Evolutionary conservation across 2,113 vertebrate species (phyloP).

Genomic region (Oceanodroma tethys): DNA sequence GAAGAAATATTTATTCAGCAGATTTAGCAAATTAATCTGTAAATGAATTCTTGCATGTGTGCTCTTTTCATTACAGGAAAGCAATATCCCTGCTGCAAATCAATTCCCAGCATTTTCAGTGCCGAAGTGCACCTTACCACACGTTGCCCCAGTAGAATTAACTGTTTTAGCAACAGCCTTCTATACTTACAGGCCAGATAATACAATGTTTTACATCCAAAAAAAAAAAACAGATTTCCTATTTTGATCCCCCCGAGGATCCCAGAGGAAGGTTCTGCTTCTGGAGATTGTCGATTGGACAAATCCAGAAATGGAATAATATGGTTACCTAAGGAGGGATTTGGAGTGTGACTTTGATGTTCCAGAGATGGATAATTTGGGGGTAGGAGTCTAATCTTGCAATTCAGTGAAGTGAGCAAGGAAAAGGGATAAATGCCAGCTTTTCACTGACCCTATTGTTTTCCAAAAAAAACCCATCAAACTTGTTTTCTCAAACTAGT

Average conservation of each 20-base stretch:
- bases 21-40: not conserved
- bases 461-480: not conserved
- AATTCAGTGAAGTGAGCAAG: not conserved
- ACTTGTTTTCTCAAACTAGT: not conserved
- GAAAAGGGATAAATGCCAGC: not conserved
- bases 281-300: not conserved
- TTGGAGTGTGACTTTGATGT: not conserved
- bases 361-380: not conserved
- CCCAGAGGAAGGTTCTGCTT: not conserved
- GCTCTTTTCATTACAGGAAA: not conserved
- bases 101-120: not conserved
- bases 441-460: not conserved
- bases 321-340: not conserved
- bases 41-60: not conserved
- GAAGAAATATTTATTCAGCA: conserved; percentile 29
- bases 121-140: not conserved
- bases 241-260: not conserved
- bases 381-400: not conserved
- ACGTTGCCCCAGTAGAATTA: not conserved
- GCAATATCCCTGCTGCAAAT: not conserved
- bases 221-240: not conserved
- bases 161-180: not conserved
- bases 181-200: not conserved
- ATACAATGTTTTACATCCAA: not conserved
- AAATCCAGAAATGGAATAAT: not conserved